Evolutionary conservation across 2,888 invertebrate genomes (phyloP).

Genomic region (Caenorhabditis imperialis): DNA sequence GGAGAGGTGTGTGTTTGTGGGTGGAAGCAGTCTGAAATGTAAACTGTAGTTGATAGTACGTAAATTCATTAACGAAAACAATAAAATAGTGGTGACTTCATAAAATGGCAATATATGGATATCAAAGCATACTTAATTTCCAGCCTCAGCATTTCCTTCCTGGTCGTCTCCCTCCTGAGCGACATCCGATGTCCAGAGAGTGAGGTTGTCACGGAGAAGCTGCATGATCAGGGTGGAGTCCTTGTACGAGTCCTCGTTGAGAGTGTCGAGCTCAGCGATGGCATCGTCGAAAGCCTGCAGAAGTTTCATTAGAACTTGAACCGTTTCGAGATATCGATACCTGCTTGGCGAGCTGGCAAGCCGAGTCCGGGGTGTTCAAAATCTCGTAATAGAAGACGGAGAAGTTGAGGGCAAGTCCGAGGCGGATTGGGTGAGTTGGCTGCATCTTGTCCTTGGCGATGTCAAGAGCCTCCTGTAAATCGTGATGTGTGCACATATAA

Average conservation of each 20-base stretch:
- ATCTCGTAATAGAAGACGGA: constrained; percentile 99
- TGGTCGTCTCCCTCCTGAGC: constrained; percentile 30
- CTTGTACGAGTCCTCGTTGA: constrained; percentile 99
- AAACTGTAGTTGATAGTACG: too few species aligned
- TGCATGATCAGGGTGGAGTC: constrained; percentile 99
- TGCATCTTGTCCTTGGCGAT: constrained; percentile 98
- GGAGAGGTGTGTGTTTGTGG: not conserved
- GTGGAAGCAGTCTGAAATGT: constrained; percentile 15
- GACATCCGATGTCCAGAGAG: constrained; percentile 62
- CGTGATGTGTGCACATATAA: not conserved
- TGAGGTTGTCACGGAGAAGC: constrained; percentile 83
- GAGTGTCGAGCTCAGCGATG: constrained; percentile 98
- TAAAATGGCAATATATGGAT: constrained; percentile 41
- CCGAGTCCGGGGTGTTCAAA: constrained; percentile 96
- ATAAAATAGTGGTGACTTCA: constrained; percentile 28
- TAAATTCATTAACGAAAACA: too few species aligned
- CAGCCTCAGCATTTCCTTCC: constrained; percentile 40
- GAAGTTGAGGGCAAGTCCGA: constrained; percentile 98
- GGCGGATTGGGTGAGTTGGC: constrained; percentile 97
- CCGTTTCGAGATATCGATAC: constrained; percentile 81
- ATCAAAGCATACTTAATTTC: constrained; percentile 35
- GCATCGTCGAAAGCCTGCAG: constrained; percentile 98
- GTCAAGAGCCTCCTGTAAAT: constrained; percentile 87
- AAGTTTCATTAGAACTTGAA: not conserved
- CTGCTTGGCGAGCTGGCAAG: constrained; percentile 99